Evolutionary conservation across 2,888 invertebrate species (phyloP), one percentile per base, ranked within the genome.

Genomic region (Aphodius sticticus): DNA sequence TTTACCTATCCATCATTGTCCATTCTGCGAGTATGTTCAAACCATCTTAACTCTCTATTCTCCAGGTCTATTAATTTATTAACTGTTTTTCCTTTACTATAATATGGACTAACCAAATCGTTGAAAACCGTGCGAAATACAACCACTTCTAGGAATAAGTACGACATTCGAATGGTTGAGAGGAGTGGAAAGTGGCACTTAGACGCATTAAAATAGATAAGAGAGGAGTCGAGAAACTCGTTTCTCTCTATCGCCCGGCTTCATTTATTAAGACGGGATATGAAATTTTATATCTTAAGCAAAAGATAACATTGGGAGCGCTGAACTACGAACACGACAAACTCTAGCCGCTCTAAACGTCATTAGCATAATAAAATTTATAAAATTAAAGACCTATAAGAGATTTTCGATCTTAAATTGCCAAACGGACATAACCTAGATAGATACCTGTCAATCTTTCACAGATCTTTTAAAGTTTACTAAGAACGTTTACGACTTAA

Each of bases 241-340:
- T 53, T 53, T 5, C 53, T 53, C 53, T 53, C 53, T 53, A 53
- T 53, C 53, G 53, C 12, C 12, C 53, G 53, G 12, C 53, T 53
- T 9, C 7, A 12, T 53, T 53, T 53, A 53, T 53, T 53, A 53
- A 53, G 53, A 53, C 53, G 53, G 53, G 53, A 53, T 53, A 53
- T 53, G 53, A 53, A 53, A 53, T 53, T 53, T 53, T 53, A 53
- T 53, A 53, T 53, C 53, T 53, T 53, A 53, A 53, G 53, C 53
- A 53, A 53, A 53, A 53, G 53, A 53, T 53, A 53, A 53, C 53
- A 53, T 53, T 53, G 12, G 53, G 53, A 53, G 53, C 53, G 53
- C 53, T 53, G 53, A 53, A 53, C 12, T 53, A 53, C 53, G 53
- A 53, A 53, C 53, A 53, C 9, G 53, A 53, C 53, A 12, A 53